Conservation (phyloP, 2,113 vertebrate genomes). For the Pteropus alecto region DNA sequence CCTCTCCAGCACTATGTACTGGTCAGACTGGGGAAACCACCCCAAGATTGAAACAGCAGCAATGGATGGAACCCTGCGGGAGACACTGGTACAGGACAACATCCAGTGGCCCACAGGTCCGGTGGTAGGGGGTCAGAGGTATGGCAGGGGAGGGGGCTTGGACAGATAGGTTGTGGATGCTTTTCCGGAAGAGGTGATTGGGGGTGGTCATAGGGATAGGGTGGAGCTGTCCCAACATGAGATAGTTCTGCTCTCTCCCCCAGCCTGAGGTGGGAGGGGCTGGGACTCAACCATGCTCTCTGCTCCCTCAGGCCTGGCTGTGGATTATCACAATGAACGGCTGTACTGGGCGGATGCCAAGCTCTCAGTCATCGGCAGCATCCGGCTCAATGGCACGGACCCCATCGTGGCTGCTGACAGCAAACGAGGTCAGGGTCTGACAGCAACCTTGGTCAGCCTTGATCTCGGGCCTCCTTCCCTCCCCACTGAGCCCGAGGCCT, state of each 20-base stretch:
- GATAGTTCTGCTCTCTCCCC: background rate
- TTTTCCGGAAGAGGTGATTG: background rate
- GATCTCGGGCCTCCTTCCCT: background rate
- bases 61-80: slow-evolving; percentile 96
- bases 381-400: slow-evolving; percentile 94
- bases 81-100: slow-evolving; percentile 95
- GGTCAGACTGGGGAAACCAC: slow-evolving; percentile 99
- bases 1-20: slow-evolving; percentile 94
- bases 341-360: slow-evolving; percentile 98
- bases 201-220: background rate
- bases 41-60: slow-evolving; percentile 97
- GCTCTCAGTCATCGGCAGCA: slow-evolving; percentile 95
- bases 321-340: slow-evolving; percentile 97
- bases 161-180: background rate
- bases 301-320: slow-evolving; percentile 89
- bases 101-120: slow-evolving; percentile 97
- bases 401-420: slow-evolving; percentile 91
- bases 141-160: background rate
- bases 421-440: slow-evolving; percentile 87
- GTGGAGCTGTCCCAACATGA: background rate
- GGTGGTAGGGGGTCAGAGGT: background rate
- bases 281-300: background rate
- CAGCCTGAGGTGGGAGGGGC: background rate
- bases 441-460: background rate
- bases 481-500: background rate